These are phyloP conservation scores for Pristis pectinata DNA, from an alignment of 2,797 vertebrate genomes.

Conservation along the genomic window DNA sequence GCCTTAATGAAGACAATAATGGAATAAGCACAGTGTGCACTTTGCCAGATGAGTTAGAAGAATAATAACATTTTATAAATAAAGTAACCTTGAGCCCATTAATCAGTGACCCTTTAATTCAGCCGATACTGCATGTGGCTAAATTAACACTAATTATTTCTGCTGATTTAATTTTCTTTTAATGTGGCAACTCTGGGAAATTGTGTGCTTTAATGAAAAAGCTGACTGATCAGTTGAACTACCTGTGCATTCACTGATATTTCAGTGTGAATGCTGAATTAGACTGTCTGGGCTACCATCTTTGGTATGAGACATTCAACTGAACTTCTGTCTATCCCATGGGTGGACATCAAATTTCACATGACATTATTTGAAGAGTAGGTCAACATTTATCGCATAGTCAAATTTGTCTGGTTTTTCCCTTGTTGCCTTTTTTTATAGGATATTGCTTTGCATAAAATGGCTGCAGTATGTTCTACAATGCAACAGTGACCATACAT, in stretches of 20 bases:
- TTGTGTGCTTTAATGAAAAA: not conserved
- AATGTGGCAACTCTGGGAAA: not conserved
- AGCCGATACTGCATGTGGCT: not conserved
- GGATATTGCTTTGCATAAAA: not conserved
- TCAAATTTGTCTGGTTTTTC: not conserved
- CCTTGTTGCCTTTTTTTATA: not conserved
- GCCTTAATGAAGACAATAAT: not conserved
- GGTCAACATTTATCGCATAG: not conserved
- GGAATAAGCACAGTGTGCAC: not conserved
- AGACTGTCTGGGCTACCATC: not conserved
- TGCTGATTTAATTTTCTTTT: slow-evolving; percentile 4
- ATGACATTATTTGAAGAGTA: no score
- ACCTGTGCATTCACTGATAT: not conserved
- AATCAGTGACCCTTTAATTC: slow-evolving; percentile 15
- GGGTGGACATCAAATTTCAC: no score
- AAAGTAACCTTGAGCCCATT: not conserved
- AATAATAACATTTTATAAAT: slow-evolving; percentile 22
- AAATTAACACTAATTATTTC: slow-evolving; percentile 26
- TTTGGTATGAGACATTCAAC: not conserved
- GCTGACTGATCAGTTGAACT: not conserved
- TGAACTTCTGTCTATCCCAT: not conserved
- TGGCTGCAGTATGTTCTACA: not conserved
- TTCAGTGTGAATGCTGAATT: no score
- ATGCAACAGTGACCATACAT: not conserved
- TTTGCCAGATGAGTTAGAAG: not conserved